phyloP scores from a whole-genome alignment of 1,140 invertebrate genomes.

The Pseudomyrmex sp. region DNA sequence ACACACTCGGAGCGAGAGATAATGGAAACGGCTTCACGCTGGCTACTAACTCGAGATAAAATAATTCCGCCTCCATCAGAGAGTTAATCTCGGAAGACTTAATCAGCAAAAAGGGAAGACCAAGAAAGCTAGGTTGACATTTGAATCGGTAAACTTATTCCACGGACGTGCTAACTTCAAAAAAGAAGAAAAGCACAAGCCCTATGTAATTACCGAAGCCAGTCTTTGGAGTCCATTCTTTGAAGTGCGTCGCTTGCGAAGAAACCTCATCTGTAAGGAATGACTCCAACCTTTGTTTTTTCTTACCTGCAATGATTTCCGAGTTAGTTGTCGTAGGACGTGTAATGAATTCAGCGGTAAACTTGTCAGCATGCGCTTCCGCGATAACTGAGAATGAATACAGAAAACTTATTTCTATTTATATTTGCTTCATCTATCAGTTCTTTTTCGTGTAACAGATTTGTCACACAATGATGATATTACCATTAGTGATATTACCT shows the following conservation, averaged over 20 bases:
- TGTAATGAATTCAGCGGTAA: neutral
- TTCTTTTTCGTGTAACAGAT: neutral
- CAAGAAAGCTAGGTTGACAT: constrained; percentile 53
- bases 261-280: constrained; percentile 41
- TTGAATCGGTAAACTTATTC: constrained; percentile 70
- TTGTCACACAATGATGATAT: no score
- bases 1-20: constrained; percentile 32
- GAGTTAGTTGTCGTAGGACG: neutral
- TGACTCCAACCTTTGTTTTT: constrained; percentile 43
- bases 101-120: constrained; percentile 63
- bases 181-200: constrained; percentile 53
- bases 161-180: constrained; percentile 68
- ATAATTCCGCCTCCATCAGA: constrained; percentile 68
- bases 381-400: no score
- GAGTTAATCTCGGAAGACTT: constrained; percentile 69
- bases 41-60: constrained; percentile 59
- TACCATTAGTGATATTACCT: neutral
- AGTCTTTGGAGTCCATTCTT: constrained; percentile 16
- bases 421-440: neutral
- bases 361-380: neutral
- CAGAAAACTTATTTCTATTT: neutral
- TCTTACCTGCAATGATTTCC: constrained; percentile 13
- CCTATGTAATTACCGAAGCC: constrained; percentile 64
- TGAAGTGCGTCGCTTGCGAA: constrained; percentile 5
- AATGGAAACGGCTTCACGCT: constrained; percentile 38